Conservation (phyloP, 2,888 invertebrate genomes). For the Macaria notata region DNA sequence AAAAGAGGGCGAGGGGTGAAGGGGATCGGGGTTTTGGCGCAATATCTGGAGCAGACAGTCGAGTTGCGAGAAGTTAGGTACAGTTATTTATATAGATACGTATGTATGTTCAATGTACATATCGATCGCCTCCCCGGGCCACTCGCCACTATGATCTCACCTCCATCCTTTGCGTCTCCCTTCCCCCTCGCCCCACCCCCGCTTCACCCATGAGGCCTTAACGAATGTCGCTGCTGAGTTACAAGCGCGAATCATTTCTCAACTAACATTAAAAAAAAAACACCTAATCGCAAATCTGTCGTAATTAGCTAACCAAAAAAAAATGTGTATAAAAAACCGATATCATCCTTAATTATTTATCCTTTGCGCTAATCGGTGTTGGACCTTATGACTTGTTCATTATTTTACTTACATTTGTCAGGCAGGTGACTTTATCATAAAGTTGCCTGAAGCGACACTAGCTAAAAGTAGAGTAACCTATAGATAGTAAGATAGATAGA, state of each 20-base stretch:
- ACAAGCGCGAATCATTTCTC: conserved; percentile 40
- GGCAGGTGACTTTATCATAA: too few species aligned
- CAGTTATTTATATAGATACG: conserved; percentile 78
- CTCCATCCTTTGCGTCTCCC: conserved; percentile 76
- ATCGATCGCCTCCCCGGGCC: conserved; percentile 81
- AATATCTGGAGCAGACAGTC: conserved; percentile 80
- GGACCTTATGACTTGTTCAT: too few species aligned
- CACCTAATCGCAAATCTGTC: background rate
- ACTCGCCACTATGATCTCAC: conserved; percentile 83
- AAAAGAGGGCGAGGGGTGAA: conserved; percentile 48
- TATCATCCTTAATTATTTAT: too few species aligned
- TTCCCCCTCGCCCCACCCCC: conserved; percentile 55
- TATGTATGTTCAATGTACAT: conserved; percentile 82
- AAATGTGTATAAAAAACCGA: too few species aligned
- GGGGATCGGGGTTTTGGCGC: conserved; percentile 74
- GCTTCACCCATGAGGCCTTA: conserved; percentile 68
- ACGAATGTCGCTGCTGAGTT: conserved; percentile 53
- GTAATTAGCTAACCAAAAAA: too few species aligned
- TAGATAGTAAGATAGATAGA: too few species aligned
- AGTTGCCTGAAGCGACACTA: too few species aligned
- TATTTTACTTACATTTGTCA: too few species aligned
- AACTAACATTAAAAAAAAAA: conserved; percentile 1
- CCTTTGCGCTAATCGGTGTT: too few species aligned
- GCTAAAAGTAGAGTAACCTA: too few species aligned
- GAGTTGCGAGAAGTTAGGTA: conserved; percentile 80